Percentiles rank a stretch among this genome's conserved stretches.
phyloP scores from a whole-genome alignment of 1,140 invertebrate species.

The Drosophila sechellia region DNA sequence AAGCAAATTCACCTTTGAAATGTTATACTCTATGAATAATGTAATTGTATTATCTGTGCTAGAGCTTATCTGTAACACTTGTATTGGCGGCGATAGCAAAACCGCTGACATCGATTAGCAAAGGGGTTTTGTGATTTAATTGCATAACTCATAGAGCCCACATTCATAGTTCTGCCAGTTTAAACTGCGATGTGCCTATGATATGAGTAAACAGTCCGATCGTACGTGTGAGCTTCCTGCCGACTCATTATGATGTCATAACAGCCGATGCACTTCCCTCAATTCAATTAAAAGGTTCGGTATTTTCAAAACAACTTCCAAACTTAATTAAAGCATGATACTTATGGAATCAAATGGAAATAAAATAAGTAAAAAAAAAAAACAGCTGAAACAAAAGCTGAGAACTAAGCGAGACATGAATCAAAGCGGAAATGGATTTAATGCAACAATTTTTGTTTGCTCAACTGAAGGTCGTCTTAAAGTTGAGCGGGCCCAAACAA shows the following conservation, averaged over 20 bases:
- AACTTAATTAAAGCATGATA: slow-evolving; percentile 39
- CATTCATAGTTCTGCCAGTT: slow-evolving; percentile 7
- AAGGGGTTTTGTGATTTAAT: slow-evolving; percentile 23
- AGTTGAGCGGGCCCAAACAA: slow-evolving; percentile 40
- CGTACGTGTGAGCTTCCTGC: slow-evolving; percentile 42
- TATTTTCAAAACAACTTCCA: slow-evolving; percentile 45
- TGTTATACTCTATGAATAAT: neutral
- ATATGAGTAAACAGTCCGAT: slow-evolving; percentile 9
- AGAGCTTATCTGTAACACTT: slow-evolving; percentile 6
- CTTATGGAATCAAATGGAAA: slow-evolving; percentile 29
- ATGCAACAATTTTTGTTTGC: slow-evolving; percentile 53
- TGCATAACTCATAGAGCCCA: slow-evolving; percentile 20
- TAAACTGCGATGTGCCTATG: slow-evolving; percentile 10
- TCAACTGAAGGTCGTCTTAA: slow-evolving; percentile 64
- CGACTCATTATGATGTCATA: slow-evolving; percentile 51
- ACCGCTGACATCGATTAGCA: slow-evolving; percentile 17
- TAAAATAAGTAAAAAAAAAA: slow-evolving; percentile 28
- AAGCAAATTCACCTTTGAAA: neutral
- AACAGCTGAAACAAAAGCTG: slow-evolving; percentile 13
- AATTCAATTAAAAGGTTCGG: slow-evolving; percentile 44
- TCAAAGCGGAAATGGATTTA: slow-evolving; percentile 72
- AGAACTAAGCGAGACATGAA: slow-evolving; percentile 46
- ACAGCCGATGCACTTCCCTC: slow-evolving; percentile 33
- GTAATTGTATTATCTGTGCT: slow-evolving; percentile 3
- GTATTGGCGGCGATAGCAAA: slow-evolving; percentile 13